A percentile compares a stretch with the other conserved stretches of the same genome.
phyloP scores from a whole-genome alignment of 2,888 invertebrate genomes.

The Campoplex nolae region DNA sequence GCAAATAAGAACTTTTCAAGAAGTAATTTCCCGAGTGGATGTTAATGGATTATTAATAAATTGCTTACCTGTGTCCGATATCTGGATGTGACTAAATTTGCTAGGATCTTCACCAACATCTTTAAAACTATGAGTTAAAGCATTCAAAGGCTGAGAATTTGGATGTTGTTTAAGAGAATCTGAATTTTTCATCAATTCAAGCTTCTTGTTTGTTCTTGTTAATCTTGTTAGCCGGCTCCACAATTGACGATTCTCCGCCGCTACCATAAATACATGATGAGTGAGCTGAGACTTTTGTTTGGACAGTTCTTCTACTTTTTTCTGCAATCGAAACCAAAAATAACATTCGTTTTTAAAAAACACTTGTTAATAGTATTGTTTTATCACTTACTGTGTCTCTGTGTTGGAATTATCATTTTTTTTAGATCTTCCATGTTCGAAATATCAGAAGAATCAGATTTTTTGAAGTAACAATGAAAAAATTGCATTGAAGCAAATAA shows the following conservation, averaged over 20 bases:
- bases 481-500: background rate
- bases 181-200: slow-evolving; percentile 86
- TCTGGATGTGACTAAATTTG: slow-evolving; percentile 48
- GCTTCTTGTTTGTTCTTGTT: slow-evolving; percentile 87
- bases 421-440: background rate
- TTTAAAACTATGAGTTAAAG: slow-evolving; percentile 76
- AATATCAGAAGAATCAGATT: background rate
- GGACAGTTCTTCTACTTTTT: slow-evolving; percentile 89
- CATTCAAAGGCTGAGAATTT: slow-evolving; percentile 75
- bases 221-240: slow-evolving; percentile 90
- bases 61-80: slow-evolving; percentile 71
- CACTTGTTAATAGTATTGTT: background rate
- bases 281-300: slow-evolving; percentile 91
- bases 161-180: slow-evolving; percentile 85
- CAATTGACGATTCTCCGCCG: slow-evolving; percentile 92
- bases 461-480: background rate
- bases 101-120: slow-evolving; percentile 71
- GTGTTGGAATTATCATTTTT: background rate
- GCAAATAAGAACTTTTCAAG: background rate
- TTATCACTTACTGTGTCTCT: background rate
- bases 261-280: slow-evolving; percentile 92
- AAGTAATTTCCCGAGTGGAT: background rate
- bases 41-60: background rate
- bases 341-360: background rate
- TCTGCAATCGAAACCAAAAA: slow-evolving; percentile 82